phyloP scores from a whole-genome alignment of 2,888 invertebrate species.

The Hermodice carunculata region DNA sequence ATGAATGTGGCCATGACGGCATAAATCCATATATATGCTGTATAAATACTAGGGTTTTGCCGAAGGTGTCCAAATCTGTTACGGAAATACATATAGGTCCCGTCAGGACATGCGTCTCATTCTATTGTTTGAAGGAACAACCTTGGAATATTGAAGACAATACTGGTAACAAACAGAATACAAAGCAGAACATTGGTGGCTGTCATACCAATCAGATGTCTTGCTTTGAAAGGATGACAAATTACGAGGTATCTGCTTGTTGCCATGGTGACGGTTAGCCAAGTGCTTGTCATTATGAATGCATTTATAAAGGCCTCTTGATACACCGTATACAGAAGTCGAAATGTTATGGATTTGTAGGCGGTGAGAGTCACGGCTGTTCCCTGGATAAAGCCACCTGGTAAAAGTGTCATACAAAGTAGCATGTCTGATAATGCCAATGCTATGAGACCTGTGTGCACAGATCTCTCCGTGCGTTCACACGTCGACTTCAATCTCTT shows the following conservation, averaged over 20 bases:
- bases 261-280: slow-evolving; percentile 82
- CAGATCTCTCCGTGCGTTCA: slow-evolving; percentile 83
- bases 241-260: slow-evolving; percentile 82
- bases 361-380: slow-evolving; percentile 4
- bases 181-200: slow-evolving; percentile 55
- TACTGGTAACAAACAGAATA: slow-evolving; percentile 31
- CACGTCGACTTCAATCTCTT: slow-evolving; percentile 59
- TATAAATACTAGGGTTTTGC: background rate
- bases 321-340: slow-evolving; percentile 56
- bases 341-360: slow-evolving; percentile 14
- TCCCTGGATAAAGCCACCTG: slow-evolving; percentile 66
- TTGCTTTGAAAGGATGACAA: slow-evolving; percentile 79
- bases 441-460: slow-evolving; percentile 81
- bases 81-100: slow-evolving; percentile 7
- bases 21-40: slow-evolving; percentile 33
- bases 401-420: slow-evolving; percentile 73
- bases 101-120: slow-evolving; percentile 19
- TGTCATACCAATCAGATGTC: slow-evolving; percentile 76
- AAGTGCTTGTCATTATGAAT: slow-evolving; percentile 77
- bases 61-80: background rate
- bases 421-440: slow-evolving; percentile 85
- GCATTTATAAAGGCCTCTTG: slow-evolving; percentile 59
- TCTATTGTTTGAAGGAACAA: slow-evolving; percentile 31
- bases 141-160: slow-evolving; percentile 38
- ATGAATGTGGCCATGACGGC: slow-evolving; percentile 30